A percentile compares a stretch with the other conserved stretches of the same genome.
These are phyloP conservation scores for Epinotia nisella DNA, from an alignment of 2,888 invertebrate genomes.

Conservation along the genomic window DNA sequence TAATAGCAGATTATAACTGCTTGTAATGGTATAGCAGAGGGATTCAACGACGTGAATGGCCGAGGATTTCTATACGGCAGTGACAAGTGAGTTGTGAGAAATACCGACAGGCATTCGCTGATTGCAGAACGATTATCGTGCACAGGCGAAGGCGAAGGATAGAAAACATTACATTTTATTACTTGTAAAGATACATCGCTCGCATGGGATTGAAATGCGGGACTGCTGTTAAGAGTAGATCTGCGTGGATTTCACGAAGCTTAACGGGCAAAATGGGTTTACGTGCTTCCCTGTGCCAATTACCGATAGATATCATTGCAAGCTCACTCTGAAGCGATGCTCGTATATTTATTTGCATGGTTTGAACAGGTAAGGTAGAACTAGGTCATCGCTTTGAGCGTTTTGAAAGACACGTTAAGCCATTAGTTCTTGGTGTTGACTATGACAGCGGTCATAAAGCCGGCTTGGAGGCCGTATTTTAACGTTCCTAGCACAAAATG, in stretches of 20 bases:
- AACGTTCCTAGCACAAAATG: too few species aligned
- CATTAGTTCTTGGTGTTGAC: background rate
- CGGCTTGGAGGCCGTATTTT: too few species aligned
- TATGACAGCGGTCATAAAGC: background rate
- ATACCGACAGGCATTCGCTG: conserved; percentile 28
- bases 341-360: background rate
- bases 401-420: background rate
- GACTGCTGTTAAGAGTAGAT: conserved; percentile 14
- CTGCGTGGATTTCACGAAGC: conserved; percentile 5
- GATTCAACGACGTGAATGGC: conserved; percentile 19
- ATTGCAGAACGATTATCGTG: conserved; percentile 34
- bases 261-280: background rate
- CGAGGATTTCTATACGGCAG: conserved; percentile 28
- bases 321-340: background rate
- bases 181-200: conserved; percentile 27
- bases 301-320: conserved; percentile 13
- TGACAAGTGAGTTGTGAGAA: conserved; percentile 37
- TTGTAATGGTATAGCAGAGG: conserved; percentile 30
- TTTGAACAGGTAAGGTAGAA: background rate
- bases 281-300: conserved; percentile 11
- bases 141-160: conserved; percentile 19
- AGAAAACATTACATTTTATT: conserved; percentile 38
- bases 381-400: background rate
- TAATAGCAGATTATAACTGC: conserved; percentile 24
- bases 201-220: background rate